These are phyloP conservation scores for Sarotherodon lohbergeri DNA, from an alignment of 2,113 vertebrate genomes.

Conservation along the genomic window DNA sequence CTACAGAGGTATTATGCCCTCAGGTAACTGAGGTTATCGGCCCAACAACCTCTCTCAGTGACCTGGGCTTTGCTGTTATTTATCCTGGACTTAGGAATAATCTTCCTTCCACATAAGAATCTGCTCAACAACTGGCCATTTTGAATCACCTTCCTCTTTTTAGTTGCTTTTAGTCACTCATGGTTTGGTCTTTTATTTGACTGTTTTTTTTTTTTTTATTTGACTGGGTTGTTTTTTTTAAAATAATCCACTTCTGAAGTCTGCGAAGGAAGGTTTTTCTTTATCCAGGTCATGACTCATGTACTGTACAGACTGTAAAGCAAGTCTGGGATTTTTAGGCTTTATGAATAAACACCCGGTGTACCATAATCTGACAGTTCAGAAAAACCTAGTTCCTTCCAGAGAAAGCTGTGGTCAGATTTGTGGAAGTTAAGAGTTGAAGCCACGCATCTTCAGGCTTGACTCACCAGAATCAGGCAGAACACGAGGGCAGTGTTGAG, in stretches of 20 bases:
- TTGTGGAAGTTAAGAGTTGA: background rate
- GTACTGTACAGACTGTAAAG: background rate
- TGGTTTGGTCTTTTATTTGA: background rate
- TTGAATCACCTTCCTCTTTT: background rate
- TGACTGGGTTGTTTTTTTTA: background rate
- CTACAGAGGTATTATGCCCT: background rate
- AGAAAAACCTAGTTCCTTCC: background rate
- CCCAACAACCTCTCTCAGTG: background rate
- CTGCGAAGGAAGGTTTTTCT: background rate
- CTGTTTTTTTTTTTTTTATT: background rate
- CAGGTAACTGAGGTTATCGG: background rate
- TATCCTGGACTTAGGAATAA: background rate
- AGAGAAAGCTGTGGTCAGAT: rapidly evolving
- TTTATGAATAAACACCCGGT: background rate
- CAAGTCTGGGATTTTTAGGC: background rate
- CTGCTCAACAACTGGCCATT: background rate
- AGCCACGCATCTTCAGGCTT: rapidly evolving
- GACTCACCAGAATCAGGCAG: background rate
- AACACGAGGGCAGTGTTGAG: background rate
- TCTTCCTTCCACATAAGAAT: background rate
- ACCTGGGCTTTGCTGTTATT: background rate
- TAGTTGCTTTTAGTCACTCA: background rate
- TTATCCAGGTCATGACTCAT: background rate
- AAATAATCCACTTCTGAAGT: background rate
- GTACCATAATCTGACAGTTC: background rate